Conservation (phyloP, 2,888 invertebrate genomes). For the Caenorhabditis uteleia region DNA sequence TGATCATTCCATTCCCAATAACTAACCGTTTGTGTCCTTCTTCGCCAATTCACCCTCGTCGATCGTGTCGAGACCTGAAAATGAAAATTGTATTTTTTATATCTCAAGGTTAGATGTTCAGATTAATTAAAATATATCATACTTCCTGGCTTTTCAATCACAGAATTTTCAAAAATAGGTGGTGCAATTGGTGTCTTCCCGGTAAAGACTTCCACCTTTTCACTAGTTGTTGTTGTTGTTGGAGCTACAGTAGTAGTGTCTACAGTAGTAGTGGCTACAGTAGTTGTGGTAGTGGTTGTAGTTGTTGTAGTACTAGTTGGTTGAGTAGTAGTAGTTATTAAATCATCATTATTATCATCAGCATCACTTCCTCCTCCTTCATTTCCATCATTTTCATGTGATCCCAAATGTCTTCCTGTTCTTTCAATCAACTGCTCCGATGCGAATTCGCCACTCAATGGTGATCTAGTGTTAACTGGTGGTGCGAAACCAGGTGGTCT, state of each 20-base stretch:
- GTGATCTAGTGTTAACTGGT: conserved; percentile 19
- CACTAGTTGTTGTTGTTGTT: neutral
- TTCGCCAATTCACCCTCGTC: too few species aligned
- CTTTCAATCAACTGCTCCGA: conserved; percentile 8
- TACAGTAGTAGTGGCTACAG: neutral
- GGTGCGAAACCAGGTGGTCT: conserved; percentile 24
- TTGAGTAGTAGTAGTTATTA: conserved; percentile 4
- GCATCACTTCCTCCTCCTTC: too few species aligned
- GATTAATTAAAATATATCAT: neutral
- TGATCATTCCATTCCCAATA: too few species aligned
- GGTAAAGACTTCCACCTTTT: neutral
- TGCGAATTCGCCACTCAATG: conserved; percentile 37
- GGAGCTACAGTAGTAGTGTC: neutral
- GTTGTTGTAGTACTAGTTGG: conserved; percentile 3
- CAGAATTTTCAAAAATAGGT: conserved; percentile 3
- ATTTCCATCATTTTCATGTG: too few species aligned
- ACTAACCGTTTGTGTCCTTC: too few species aligned
- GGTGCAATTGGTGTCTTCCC: neutral
- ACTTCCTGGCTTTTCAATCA: neutral
- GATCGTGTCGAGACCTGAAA: too few species aligned
- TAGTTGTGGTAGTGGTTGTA: conserved; percentile 2
- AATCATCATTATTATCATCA: too few species aligned
- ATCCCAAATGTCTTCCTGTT: conserved; percentile 19
- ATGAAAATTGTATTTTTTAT: too few species aligned
- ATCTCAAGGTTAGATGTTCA: neutral